Base-by-base conservation (phyloP, 53 echinoderm and acorn worm genomes). In the Echinometra lucunter region DNA sequence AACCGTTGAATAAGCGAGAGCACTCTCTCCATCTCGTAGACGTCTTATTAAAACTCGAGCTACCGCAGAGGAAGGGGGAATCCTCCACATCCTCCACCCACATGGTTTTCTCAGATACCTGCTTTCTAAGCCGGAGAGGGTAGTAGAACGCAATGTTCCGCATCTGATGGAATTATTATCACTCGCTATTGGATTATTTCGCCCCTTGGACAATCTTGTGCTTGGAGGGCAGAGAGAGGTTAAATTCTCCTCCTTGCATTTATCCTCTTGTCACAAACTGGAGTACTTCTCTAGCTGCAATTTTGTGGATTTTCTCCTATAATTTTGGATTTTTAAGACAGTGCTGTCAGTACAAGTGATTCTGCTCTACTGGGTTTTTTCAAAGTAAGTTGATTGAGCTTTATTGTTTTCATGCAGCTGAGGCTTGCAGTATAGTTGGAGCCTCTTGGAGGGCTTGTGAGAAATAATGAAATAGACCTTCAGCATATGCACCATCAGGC, bases 181-280 rank as follows among this genome's bases (percentile, higher is more conserved):
- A 42, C 88, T 78, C 32, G 88, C n/a, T 17, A 88, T 88, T 88
- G 88, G 88, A 88, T 88, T 88, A 88, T 88, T 49, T 49, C 56
- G 28, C 88, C 56, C 56, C 30, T 21, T 88, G 49, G 49, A 88
- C 88, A 55, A 88, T 56, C 27, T 44, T 5, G 53, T 88, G 30
- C 28, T 88, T 19, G 13, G 88, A 53, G 88, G 88, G 88, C 56
- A 88, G 35, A 38, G 49, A 7, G 32, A 88, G 88, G 88, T 88
- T 88, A 88, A 88, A 88, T 55, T 49, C 88, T 88, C 78, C 32
- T 72, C 72, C 45, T 45, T 82, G 83, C 55, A 28, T 56, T 5
- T 27, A 5, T 88, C n/a, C 6, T 28, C 34, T n/a, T 85, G 28
- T 74, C 74, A 74, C 40, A 38, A 38, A 21, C 21, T 78, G 78